These are phyloP conservation scores for Xestia rhomboidea DNA, from an alignment of 2,888 invertebrate genomes.

Conservation along the genomic window DNA sequence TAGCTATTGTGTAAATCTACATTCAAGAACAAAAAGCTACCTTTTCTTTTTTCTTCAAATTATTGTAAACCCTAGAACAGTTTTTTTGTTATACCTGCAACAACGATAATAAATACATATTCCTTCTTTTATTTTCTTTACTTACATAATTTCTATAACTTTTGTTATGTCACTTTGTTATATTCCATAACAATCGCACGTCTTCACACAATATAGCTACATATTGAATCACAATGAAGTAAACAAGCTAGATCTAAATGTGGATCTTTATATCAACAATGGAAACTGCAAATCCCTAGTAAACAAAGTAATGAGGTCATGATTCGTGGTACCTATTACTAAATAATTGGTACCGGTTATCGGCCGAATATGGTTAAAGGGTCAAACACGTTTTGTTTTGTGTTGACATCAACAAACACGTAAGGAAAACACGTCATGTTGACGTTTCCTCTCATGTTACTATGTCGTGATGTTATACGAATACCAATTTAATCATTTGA, in stretches of 20 bases:
- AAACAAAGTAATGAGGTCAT: constrained; percentile 5
- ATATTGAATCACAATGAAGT: background rate
- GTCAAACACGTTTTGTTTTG: background rate
- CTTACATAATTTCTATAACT: too few relatives aligned
- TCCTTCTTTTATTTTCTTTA: too few relatives aligned
- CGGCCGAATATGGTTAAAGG: constrained; percentile 5
- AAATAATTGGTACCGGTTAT: background rate
- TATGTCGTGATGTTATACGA: background rate
- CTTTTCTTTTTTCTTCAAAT: too few relatives aligned
- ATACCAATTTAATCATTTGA: background rate
- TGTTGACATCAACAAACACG: constrained; percentile 16
- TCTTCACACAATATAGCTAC: background rate
- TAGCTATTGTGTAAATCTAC: too few relatives aligned
- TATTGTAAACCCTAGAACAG: too few relatives aligned
- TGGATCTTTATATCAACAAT: constrained; percentile 31
- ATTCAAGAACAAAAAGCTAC: too few relatives aligned
- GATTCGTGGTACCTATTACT: background rate
- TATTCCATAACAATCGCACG: constrained; percentile 11
- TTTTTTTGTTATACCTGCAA: too few relatives aligned
- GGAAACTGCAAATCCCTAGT: constrained; percentile 23
- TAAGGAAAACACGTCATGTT: constrained; percentile 5
- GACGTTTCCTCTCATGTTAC: background rate
- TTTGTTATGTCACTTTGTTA: too few relatives aligned
- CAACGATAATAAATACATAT: too few relatives aligned
- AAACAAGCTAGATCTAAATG: constrained; percentile 30